Conservation (phyloP, 2,113 vertebrate genomes). For the Dicentrarchus labrax region DNA sequence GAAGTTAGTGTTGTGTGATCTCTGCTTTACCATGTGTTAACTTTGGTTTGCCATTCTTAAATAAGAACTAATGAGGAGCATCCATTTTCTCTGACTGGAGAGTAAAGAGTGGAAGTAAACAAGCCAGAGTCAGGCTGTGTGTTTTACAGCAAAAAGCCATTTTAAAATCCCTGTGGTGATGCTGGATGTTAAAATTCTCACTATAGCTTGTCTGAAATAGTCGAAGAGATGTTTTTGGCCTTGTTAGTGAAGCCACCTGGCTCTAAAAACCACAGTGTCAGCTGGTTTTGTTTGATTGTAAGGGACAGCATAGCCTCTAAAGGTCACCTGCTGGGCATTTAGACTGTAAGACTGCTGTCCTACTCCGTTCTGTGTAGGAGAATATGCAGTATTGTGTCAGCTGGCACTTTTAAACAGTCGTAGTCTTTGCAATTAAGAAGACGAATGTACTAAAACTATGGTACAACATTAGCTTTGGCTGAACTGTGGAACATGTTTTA, state of each 20-base stretch:
- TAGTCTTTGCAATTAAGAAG: not conserved
- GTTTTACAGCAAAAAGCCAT: not conserved
- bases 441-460: not conserved
- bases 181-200: not conserved
- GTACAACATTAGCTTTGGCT: not conserved
- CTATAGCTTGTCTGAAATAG: not conserved
- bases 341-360: not conserved
- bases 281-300: not conserved
- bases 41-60: slow-evolving; percentile 15
- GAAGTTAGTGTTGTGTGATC: slow-evolving; percentile 14
- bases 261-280: not conserved
- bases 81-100: not conserved
- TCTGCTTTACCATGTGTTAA: slow-evolving; percentile 4
- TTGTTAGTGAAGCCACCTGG: not conserved
- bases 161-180: not conserved
- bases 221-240: not conserved
- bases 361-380: not conserved
- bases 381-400: not conserved
- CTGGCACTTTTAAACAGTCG: not conserved
- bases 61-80: slow-evolving; percentile 32
- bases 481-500: not conserved
- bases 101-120: not conserved
- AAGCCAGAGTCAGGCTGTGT: not conserved
- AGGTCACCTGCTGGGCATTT: not conserved
- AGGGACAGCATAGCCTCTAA: not conserved